Evolutionary conservation across 2,113 vertebrate species (phyloP).

Genomic region (Amblyornis subalaris): DNA sequence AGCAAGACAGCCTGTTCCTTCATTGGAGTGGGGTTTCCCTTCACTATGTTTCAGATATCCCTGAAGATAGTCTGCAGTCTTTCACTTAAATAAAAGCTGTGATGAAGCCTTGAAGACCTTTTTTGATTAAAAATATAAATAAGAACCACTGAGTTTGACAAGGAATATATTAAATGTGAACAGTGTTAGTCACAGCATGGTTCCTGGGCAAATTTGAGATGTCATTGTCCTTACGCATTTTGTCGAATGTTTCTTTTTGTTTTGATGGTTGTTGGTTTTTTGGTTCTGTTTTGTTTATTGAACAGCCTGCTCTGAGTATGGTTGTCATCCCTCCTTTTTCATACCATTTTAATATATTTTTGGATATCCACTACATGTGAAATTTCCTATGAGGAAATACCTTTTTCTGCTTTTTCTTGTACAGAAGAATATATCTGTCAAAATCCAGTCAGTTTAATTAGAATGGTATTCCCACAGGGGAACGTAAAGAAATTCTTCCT

Average conservation of each 20-base stretch:
- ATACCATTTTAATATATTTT: background rate
- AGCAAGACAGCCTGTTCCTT: background rate
- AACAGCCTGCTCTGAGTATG: background rate
- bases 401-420: background rate
- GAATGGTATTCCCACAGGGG: background rate
- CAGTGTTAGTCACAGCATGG: background rate
- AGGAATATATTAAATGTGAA: background rate
- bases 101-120: background rate
- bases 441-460: background rate
- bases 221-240: background rate
- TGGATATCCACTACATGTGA: background rate
- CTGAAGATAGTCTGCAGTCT: background rate
- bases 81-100: background rate
- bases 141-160: background rate
- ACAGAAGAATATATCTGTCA: background rate
- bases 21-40: background rate
- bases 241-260: background rate
- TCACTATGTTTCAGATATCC: background rate
- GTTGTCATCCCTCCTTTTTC: background rate
- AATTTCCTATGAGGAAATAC: background rate
- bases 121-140: background rate
- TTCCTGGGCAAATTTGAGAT: background rate
- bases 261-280: background rate
- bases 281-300: background rate
- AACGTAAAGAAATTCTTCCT: background rate